Evolutionary conservation across 2,888 invertebrate genomes (phyloP), one percentile per base, ranked within the genome.

Genomic region (Ischnura elegans): DNA sequence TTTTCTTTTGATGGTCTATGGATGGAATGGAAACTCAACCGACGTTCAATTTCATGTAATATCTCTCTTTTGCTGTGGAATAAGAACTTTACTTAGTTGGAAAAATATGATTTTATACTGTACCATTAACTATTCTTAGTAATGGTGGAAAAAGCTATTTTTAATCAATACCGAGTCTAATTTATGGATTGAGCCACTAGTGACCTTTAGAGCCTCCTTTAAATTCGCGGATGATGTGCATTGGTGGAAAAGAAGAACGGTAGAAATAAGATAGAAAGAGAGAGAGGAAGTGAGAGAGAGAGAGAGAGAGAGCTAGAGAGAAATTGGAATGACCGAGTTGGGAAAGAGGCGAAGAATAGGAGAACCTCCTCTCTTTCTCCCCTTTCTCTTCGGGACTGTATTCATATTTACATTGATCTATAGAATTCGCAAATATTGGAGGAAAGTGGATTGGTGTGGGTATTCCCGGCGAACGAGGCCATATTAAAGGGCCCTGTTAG

Each of bases 391-490:
- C 29, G 66, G 76, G n/a, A 29, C 8, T 76, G 76, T 36, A 76
- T 76, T 76, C 25, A 76, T 76, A 76, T 76, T 76, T 76, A 76
- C 29, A 76, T 76, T 76, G 76, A 76, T 76, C 36, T 76, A 8
- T 8, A 6, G 36, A 76, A 76, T 13, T 76, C 29, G 76, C 13
- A 13, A 16, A 16, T 3, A 36, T 61, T 25, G 76, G 29, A 8
- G 36, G 76, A 13, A 13, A 36, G 29, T 8, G 8, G 36, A 2
- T 2, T 29, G 76, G 36, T 36, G 76, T 10, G 45, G 43, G 90
- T 42, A 66, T 90, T 61, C 90, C 55, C 43, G 43, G 25, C 51
- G 90, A 43, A n/a, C 61, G 90, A 90, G 90, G n/a, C 61, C 76
- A 2, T 36, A 25, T 66, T 25, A 61, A 61, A 61, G 90, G 90